Evolutionary conservation across 2,888 invertebrate species (phyloP).

Genomic region (Hydrotaea diabolus): DNA sequence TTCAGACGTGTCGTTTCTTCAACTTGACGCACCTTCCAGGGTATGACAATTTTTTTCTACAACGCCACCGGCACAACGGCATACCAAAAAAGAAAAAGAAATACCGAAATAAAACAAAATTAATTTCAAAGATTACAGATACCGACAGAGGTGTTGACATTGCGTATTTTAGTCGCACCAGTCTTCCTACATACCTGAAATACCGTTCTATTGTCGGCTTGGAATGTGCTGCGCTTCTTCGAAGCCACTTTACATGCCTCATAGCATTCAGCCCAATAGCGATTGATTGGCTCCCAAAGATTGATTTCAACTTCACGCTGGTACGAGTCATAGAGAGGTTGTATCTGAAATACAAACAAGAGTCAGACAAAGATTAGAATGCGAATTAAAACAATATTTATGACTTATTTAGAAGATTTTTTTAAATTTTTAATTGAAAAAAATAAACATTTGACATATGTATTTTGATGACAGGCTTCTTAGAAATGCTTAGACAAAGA

Average conservation of each 20-base stretch:
- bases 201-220: slow-evolving; percentile 83
- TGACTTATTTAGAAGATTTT: too few relatives aligned
- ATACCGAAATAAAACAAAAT: slow-evolving; percentile 10
- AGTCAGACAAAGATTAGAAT: too few relatives aligned
- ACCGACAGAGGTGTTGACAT: background rate
- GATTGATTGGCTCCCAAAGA: slow-evolving; percentile 82
- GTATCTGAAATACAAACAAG: slow-evolving; percentile 78
- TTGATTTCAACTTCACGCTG: slow-evolving; percentile 82
- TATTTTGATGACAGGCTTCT: too few relatives aligned
- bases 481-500: too few relatives aligned
- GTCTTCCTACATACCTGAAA: slow-evolving; percentile 80
- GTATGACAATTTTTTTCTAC: slow-evolving; percentile 82
- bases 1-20: slow-evolving; percentile 82
- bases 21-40: slow-evolving; percentile 81
- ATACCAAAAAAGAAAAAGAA: too few relatives aligned
- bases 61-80: too few relatives aligned
- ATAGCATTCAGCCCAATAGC: slow-evolving; percentile 84
- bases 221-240: slow-evolving; percentile 82
- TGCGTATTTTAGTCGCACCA: background rate
- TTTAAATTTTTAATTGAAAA: too few relatives aligned
- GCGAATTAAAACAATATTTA: too few relatives aligned
- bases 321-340: slow-evolving; percentile 83
- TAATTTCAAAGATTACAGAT: slow-evolving; percentile 2
- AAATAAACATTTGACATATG: too few relatives aligned
- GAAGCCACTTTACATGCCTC: slow-evolving; percentile 83